phyloP scores from a whole-genome alignment of 2,113 vertebrate species.

The Cinclus mexicanus region DNA sequence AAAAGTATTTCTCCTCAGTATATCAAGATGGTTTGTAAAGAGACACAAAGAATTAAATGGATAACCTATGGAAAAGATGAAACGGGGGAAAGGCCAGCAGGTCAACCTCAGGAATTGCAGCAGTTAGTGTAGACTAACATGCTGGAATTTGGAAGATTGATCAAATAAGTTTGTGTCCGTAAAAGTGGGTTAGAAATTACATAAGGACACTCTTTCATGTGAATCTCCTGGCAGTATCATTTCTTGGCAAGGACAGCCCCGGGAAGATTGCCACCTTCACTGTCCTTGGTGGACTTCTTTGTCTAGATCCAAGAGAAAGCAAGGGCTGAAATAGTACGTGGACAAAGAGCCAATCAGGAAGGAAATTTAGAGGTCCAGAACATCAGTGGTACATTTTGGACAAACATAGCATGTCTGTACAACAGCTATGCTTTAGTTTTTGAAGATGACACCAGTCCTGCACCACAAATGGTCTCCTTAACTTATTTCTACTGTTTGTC shows the following conservation, averaged over 20 bases:
- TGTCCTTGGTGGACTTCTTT: not conserved
- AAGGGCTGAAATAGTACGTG: not conserved
- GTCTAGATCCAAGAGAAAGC: not conserved
- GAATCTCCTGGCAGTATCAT: not conserved
- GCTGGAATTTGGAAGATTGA: not conserved
- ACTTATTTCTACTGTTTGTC: not conserved
- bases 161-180: not conserved
- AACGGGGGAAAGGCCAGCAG: not conserved
- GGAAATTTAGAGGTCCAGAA: not conserved
- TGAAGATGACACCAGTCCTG: not conserved
- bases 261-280: not conserved
- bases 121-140: not conserved
- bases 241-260: not conserved
- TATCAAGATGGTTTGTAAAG: not conserved
- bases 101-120: not conserved
- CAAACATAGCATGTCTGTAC: not conserved
- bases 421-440: not conserved
- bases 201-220: accelerated
- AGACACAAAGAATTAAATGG: not conserved
- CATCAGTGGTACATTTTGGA: not conserved
- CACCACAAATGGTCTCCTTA: not conserved
- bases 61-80: not conserved
- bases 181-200: not conserved
- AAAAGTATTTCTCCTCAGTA: not conserved
- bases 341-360: not conserved